Evolutionary conservation across 2,888 invertebrate genomes (phyloP), one percentile per base, ranked within the genome.

Genomic region (Drosophila phalerata): DNA sequence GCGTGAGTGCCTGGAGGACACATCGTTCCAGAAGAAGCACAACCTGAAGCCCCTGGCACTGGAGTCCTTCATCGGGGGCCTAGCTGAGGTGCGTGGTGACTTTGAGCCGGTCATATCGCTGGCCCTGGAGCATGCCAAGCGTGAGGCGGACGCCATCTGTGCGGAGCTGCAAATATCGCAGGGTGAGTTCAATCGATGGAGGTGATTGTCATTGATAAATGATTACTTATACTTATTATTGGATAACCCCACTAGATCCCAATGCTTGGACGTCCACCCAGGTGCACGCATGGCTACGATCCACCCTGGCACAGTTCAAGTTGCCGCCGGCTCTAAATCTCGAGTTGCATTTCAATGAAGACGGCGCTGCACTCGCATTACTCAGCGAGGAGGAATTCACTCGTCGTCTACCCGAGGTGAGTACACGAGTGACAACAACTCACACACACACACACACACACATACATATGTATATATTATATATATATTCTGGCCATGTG

Each of bases 211-310:
- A 11, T 13, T 9, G 17, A 15, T 3, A 17, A 1, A 0, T 17
- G 30, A n/a, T n/a, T n/a, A 1, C 13, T n/a, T n/a, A 13, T 9
- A 19, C 4, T 2, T 8, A 30, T 17, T 13, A n/a, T 10, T 17
- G 17, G 3, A n/a, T 8, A 11, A 5, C 3, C 2, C 11, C 11
- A 5, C n/a, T 42, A 98, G 98, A 98, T 94, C 98, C 98, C 75
- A 94, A 95, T 91, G 95, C 95, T 86, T 98, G 98, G 98, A 96
- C 95, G 83, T 93, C 95, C 15, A 94, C 95, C 68, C 96, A 98
- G 91, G 98, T 97, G 51, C 96, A 96, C 78, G 95, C 97, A 22
- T 98, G 98, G 98, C 94, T 98, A 69, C 95, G 96, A 91, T 97
- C 97, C 95, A 97, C 97, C 83, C 94, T 96, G 69, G 94, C 96